Percentiles rank a stretch among this genome's conserved stretches.
These are phyloP conservation scores for Ursus arctos DNA, from an alignment of 2,113 vertebrate species.

Conservation along the genomic window DNA sequence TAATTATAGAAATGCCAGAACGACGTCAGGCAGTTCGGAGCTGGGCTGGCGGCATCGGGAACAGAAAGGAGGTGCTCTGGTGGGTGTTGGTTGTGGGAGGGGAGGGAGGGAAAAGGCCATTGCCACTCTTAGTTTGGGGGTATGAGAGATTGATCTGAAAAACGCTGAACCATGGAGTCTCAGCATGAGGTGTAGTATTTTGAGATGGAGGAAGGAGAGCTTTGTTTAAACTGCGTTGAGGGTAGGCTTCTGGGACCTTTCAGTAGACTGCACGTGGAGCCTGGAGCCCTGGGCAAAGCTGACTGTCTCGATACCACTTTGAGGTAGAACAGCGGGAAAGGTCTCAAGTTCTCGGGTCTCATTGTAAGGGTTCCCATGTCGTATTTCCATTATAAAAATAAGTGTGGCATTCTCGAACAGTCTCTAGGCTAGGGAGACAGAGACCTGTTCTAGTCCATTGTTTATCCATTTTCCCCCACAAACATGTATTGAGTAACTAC, in stretches of 20 bases:
- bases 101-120: not conserved
- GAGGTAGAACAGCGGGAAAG: not conserved
- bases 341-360: not conserved
- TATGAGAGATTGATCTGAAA: not conserved
- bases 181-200: not conserved
- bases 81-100: not conserved
- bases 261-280: not conserved
- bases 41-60: rapidly evolving
- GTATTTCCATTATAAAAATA: not conserved
- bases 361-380: not conserved
- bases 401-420: not conserved
- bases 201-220: not conserved
- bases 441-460: not conserved
- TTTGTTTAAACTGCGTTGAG: not conserved
- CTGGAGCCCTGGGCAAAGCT: not conserved
- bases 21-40: not conserved
- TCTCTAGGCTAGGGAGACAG: not conserved
- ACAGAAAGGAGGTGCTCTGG: rapidly evolving
- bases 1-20: not conserved
- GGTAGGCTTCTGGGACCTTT: not conserved
- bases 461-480: not conserved
- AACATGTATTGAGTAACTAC: not conserved
- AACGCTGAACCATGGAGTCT: not conserved
- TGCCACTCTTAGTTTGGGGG: not conserved
- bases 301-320: not conserved